A percentile compares a stretch with the other conserved stretches of the same genome.
phyloP scores from a whole-genome alignment of 2,888 invertebrate species.

The Stenodema calcarata region DNA sequence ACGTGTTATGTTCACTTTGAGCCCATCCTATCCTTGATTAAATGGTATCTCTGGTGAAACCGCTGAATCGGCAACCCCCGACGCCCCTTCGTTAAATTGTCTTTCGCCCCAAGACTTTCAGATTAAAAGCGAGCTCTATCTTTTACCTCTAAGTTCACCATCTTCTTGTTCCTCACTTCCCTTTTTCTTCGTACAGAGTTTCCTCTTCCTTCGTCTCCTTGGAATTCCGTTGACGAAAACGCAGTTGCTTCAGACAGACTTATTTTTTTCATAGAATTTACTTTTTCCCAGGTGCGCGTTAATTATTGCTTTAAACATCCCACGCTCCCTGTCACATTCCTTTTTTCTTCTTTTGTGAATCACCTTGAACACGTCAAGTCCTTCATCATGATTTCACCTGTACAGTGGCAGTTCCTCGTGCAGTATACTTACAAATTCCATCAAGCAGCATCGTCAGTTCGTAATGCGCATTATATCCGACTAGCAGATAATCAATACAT shows the following conservation, averaged over 20 bases:
- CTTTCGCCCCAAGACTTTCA: not conserved
- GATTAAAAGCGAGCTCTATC: conserved; percentile 3
- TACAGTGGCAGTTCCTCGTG: no score
- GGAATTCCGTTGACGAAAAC: not conserved
- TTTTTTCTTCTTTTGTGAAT: no score
- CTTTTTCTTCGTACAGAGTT: not conserved
- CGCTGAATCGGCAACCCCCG: not conserved
- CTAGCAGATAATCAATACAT: no score
- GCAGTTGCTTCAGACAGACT: not conserved
- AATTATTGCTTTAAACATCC: not conserved
- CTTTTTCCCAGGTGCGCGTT: not conserved
- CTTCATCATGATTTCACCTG: no score
- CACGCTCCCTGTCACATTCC: not conserved
- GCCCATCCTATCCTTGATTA: not conserved
- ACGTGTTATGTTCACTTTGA: not conserved
- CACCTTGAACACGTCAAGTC: no score
- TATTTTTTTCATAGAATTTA: not conserved
- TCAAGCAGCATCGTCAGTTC: no score
- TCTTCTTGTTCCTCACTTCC: not conserved
- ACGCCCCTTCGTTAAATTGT: conserved; percentile 1
- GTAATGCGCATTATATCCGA: no score
- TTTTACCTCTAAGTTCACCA: not conserved
- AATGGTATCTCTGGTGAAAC: not conserved
- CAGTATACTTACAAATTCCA: no score
- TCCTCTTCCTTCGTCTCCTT: not conserved